phyloP scores from a whole-genome alignment of 2,113 vertebrate genomes.

The Puntigrus tetrazona region DNA sequence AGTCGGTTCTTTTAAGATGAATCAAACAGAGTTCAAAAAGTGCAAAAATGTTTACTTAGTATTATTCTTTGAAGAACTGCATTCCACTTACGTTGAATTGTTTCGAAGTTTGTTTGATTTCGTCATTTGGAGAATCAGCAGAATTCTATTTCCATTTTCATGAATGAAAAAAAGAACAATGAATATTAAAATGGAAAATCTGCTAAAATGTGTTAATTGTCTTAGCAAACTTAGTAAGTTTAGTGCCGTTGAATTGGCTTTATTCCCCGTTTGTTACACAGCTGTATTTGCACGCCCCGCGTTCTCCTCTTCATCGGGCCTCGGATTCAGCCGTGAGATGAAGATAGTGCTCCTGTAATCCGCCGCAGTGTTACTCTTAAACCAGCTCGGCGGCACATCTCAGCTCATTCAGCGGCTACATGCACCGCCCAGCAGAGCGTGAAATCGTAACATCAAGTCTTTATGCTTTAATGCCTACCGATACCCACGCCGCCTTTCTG shows the following conservation, averaged over 20 bases:
- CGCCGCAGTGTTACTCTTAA: conserved; percentile 29
- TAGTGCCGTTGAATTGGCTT: not conserved
- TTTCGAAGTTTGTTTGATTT: not conserved
- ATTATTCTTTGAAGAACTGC: not conserved
- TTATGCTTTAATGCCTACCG: conserved; percentile 71
- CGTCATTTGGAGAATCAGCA: not conserved
- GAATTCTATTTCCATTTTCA: not conserved
- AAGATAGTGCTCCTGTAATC: conserved; percentile 39
- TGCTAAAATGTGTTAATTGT: not conserved
- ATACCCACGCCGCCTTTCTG: conserved; percentile 59
- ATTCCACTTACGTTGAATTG: not conserved
- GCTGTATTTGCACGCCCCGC: not conserved
- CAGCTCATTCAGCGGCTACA: conserved; percentile 47
- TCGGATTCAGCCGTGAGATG: conserved; percentile 18
- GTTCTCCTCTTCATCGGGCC: not conserved
- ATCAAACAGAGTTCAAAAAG: not conserved
- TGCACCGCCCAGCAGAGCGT: conserved; percentile 63
- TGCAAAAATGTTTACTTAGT: not conserved
- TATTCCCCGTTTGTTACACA: not conserved
- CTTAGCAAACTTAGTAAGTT: not conserved
- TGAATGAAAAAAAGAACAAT: not conserved
- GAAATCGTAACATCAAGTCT: conserved; percentile 74
- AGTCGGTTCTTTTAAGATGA: not conserved
- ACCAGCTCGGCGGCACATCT: conserved; percentile 22
- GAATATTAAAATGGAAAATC: not conserved